A percentile compares a stretch with the other conserved stretches of the same genome.
These are phyloP conservation scores for Ligdia adustata DNA, from an alignment of 2,888 invertebrate genomes.

Conservation along the genomic window DNA sequence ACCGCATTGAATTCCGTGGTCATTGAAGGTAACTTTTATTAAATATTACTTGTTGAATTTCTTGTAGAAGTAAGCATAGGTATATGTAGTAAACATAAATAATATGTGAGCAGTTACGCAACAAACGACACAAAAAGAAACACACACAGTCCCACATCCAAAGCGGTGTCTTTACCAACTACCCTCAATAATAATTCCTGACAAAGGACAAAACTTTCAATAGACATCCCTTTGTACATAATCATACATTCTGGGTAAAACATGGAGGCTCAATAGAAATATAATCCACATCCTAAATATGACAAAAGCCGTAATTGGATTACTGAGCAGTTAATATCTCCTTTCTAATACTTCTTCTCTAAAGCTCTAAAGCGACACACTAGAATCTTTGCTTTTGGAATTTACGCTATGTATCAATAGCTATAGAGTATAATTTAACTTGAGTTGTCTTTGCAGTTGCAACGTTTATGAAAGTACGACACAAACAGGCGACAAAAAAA, in stretches of 20 bases:
- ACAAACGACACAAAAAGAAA: slow-evolving; percentile 4
- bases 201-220: slow-evolving; percentile 68
- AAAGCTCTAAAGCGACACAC: slow-evolving; percentile 19
- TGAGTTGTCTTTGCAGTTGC: not conserved
- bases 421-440: not conserved
- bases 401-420: not conserved
- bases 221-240: slow-evolving; percentile 72
- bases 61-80: too few species aligned
- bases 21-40: too few species aligned
- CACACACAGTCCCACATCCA: slow-evolving; percentile 3
- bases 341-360: slow-evolving; percentile 56
- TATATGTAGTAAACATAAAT: too few species aligned
- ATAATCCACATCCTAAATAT: slow-evolving; percentile 81
- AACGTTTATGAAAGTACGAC: slow-evolving; percentile 38
- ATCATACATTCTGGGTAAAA: slow-evolving; percentile 65
- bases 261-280: slow-evolving; percentile 75
- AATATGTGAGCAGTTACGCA: not conserved
- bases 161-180: slow-evolving; percentile 60
- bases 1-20: too few species aligned
- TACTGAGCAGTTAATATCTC: slow-evolving; percentile 79
- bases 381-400: not conserved
- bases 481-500: slow-evolving; percentile 78
- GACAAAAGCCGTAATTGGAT: slow-evolving; percentile 82
- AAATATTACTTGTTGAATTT: too few species aligned
- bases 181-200: slow-evolving; percentile 46